Conservation (phyloP, 2,797 vertebrate genomes). For the Prunella strophiata region DNA sequence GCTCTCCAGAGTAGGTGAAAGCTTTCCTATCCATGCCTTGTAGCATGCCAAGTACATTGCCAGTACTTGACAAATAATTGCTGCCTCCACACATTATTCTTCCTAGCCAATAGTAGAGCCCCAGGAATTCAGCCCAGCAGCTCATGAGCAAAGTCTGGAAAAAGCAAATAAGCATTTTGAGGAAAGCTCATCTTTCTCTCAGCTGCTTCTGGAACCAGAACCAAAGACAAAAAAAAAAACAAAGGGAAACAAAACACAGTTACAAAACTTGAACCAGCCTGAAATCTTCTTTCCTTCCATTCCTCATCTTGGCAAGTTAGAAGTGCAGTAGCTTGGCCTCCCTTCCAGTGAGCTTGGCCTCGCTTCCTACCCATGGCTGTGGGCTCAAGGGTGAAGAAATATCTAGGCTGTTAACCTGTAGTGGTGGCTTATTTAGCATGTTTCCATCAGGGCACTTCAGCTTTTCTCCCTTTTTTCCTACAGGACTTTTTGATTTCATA, state of each 20-base stretch:
- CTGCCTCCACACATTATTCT: not conserved
- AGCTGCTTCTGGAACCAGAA: not conserved
- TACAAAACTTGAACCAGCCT: not conserved
- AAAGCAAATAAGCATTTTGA: not conserved
- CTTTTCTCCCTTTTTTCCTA: not conserved
- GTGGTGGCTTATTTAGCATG: not conserved
- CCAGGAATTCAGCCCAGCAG: not conserved
- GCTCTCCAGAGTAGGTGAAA: not conserved
- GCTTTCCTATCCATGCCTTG: not conserved
- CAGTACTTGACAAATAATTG: not conserved
- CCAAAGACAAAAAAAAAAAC: not conserved
- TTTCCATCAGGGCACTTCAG: not conserved
- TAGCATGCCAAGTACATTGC: not conserved
- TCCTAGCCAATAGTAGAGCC: not conserved
- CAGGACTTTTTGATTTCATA: not conserved
- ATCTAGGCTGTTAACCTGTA: not conserved
- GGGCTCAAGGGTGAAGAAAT: not conserved
- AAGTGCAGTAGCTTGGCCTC: not conserved
- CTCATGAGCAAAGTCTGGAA: not conserved
- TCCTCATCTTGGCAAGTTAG: not conserved
- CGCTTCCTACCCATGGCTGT: not conserved
- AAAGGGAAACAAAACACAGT: not conserved
- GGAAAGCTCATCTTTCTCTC: not conserved
- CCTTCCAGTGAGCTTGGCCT: not conserved
- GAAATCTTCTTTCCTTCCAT: not conserved